These are phyloP conservation scores for Chelon labrosus DNA, from an alignment of 2,797 vertebrate genomes.

Conservation along the genomic window DNA sequence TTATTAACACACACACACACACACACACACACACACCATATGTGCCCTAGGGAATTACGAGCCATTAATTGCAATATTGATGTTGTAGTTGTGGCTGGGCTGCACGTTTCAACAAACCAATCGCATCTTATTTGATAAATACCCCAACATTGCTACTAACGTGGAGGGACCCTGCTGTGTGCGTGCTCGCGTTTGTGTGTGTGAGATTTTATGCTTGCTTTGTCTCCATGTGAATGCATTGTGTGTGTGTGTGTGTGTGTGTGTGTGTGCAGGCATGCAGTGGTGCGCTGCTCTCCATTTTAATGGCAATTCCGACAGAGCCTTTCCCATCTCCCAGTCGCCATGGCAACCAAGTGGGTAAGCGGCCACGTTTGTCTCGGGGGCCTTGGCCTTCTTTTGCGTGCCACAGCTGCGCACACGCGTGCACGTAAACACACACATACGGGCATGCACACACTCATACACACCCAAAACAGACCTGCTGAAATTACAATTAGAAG, in stretches of 20 bases:
- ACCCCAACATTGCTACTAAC: neutral
- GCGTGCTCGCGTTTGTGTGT: neutral
- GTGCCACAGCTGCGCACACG: constrained; percentile 71
- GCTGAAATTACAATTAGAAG: constrained; percentile 45
- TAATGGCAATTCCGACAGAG: constrained; percentile 84
- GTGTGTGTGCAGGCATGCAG: constrained; percentile 68
- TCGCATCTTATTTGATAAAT: constrained; percentile 18
- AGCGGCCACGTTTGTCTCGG: constrained; percentile 81
- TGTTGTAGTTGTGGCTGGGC: constrained; percentile 15
- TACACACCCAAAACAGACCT: constrained; percentile 23
- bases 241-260: constrained; percentile 44
- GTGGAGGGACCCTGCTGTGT: constrained; percentile 2
- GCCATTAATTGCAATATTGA: constrained; percentile 39
- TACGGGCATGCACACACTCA: constrained; percentile 20
- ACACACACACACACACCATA: neutral
- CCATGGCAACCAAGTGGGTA: constrained; percentile 82
- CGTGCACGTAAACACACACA: constrained; percentile 13
- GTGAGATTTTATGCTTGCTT: constrained; percentile 33
- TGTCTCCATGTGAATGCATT: constrained; percentile 49
- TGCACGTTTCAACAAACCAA: constrained; percentile 24
- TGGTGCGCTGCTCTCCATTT: constrained; percentile 77
- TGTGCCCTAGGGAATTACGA: constrained; percentile 4
- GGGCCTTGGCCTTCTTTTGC: constrained; percentile 86
- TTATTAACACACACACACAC: neutral
- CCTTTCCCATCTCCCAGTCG: constrained; percentile 77